These are phyloP conservation scores for Cepaea hortensis DNA, from an alignment of 2,888 invertebrate species.

Conservation along the genomic window DNA sequence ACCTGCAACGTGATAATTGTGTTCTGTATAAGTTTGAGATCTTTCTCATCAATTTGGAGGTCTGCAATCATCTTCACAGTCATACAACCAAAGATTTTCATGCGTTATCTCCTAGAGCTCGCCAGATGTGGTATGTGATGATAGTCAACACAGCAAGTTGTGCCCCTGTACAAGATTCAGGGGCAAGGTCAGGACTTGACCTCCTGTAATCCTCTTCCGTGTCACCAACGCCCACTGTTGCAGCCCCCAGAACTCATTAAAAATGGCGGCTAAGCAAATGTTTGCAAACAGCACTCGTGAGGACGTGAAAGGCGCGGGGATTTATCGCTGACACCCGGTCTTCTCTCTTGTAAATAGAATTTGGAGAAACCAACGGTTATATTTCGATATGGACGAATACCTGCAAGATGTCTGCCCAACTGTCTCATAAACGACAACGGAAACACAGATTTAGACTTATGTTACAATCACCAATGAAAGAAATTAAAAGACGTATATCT, in stretches of 20 bases:
- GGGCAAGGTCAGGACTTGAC: slow-evolving; percentile 23
- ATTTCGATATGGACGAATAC: neutral
- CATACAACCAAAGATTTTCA: too few species aligned
- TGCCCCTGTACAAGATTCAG: neutral
- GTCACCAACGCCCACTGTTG: slow-evolving; percentile 19
- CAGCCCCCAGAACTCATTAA: slow-evolving; percentile 32
- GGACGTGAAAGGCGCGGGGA: neutral
- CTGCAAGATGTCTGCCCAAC: neutral
- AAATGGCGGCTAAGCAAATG: slow-evolving; percentile 27
- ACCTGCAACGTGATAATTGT: too few species aligned
- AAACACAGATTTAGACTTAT: neutral
- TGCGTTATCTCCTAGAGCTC: neutral
- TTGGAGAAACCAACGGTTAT: neutral
- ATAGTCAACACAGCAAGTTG: neutral
- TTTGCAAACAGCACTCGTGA: slow-evolving; percentile 39
- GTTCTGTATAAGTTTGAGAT: too few species aligned
- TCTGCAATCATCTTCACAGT: too few species aligned
- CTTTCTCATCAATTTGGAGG: too few species aligned
- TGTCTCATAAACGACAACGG: neutral
- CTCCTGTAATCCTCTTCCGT: slow-evolving; percentile 18
- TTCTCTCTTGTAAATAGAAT: too few species aligned
- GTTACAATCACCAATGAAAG: too few species aligned
- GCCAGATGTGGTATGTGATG: neutral
- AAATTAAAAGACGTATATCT: too few species aligned
- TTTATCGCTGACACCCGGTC: neutral